Evolutionary conservation across 2,888 invertebrate species (phyloP), one percentile per base, ranked within the genome.

Genomic region (Mylabris sibirica): DNA sequence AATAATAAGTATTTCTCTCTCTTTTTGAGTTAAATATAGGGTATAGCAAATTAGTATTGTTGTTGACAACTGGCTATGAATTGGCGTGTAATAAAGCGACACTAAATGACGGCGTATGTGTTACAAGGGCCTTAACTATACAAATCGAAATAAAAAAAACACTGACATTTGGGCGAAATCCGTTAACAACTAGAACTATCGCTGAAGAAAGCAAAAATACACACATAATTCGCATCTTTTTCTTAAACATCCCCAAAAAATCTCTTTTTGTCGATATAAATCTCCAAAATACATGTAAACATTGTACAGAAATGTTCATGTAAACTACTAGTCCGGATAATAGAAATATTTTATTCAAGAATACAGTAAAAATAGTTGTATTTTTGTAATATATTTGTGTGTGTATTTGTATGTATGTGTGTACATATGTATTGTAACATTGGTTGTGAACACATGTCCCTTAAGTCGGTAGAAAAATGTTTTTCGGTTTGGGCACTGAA

Each of bases 11-110:
- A 5, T 53, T 3, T 53, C 53, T 53, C 12, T 53, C 22, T 53
- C 53, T 53, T 53, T 53, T 53, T 24, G 22, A 53, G 22, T 53
- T 53, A 53, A 53, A 53, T 53, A 53, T 11, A 24, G 53, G 53
- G 53, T 53, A 77, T 72, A 81, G 79, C 82, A 80, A 83, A 83
- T 82, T 82, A 81, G 82, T 77, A 82, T 83, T 83, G 83, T 83
- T 76, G 81, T 74, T 79, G 80, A 76, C 79, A 79, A 82, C 78
- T 80, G 79, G 79, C 78, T 78, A 81, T 82, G 79, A 82, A 83
- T 81, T 77, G 79, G 80, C 80, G 77, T 74, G 82, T 83, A 83
- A 83, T 83, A 82, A 82, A 83, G 82, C 81, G 77, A 75, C 77
- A 80, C 82, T 82, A 82, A 81, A 82, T 79, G 79, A 72, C 69